These are phyloP conservation scores for Brachirus orientalis DNA, from an alignment of 2,113 vertebrate species.

Conservation along the genomic window DNA sequence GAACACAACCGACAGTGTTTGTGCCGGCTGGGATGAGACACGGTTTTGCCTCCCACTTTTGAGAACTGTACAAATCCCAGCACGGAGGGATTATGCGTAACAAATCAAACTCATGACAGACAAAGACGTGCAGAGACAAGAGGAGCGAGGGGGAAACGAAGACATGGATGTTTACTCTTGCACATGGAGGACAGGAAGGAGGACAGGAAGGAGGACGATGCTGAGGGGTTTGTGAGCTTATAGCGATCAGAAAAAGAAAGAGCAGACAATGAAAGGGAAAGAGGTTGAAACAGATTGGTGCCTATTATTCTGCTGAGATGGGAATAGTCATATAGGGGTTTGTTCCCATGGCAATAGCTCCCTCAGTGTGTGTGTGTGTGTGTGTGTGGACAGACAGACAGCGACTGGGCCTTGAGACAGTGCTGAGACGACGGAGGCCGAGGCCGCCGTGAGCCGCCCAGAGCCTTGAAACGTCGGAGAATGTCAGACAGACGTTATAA, in stretches of 20 bases:
- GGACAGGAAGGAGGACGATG: slow-evolving; percentile 8
- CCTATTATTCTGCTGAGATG: slow-evolving; percentile 81
- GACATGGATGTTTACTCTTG: slow-evolving; percentile 30
- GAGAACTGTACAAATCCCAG: slow-evolving; percentile 42
- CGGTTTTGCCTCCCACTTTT: slow-evolving; percentile 28
- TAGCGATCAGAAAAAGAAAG: slow-evolving; percentile 27
- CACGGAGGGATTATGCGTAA: slow-evolving; percentile 42
- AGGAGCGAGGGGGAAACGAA: not conserved
- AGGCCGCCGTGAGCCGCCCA: slow-evolving; percentile 24
- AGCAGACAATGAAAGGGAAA: slow-evolving; percentile 54
- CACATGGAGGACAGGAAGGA: not conserved
- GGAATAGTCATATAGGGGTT: slow-evolving; percentile 77
- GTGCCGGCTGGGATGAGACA: slow-evolving; percentile 17
- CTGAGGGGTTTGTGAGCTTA: slow-evolving; percentile 31
- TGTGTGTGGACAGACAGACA: slow-evolving; percentile 15
- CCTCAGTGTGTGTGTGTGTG: slow-evolving; percentile 27
- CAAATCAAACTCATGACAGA: slow-evolving; percentile 49
- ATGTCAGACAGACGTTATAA: slow-evolving; percentile 43
- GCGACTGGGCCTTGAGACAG: slow-evolving; percentile 54
- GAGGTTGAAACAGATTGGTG: slow-evolving; percentile 73
- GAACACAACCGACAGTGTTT: slow-evolving; percentile 24
- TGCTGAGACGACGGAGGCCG: slow-evolving; percentile 31
- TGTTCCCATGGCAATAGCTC: slow-evolving; percentile 86
- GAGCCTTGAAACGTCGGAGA: slow-evolving; percentile 45
- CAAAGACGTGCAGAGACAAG: slow-evolving; percentile 20